These are phyloP conservation scores for Pelodytes ibericus DNA, from an alignment of 2,797 vertebrate genomes.

Conservation along the genomic window DNA sequence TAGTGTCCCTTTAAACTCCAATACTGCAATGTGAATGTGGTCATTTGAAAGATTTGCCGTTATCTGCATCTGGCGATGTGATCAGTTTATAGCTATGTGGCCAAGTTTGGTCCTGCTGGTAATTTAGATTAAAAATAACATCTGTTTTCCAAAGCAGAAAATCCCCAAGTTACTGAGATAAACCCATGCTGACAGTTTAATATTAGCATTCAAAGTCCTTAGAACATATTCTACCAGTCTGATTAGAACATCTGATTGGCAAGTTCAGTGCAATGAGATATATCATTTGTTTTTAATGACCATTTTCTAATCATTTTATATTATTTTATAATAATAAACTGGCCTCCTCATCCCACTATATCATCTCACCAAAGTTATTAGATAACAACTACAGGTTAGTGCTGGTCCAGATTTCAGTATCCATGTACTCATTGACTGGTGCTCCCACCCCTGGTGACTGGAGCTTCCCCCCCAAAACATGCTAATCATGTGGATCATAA, in stretches of 20 bases:
- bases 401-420: too few species aligned
- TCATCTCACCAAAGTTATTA: too few species aligned
- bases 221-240: background rate
- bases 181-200: conserved; percentile 18
- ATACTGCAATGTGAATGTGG: conserved; percentile 1
- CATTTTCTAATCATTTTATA: too few species aligned
- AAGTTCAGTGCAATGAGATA: background rate
- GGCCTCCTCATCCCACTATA: too few species aligned
- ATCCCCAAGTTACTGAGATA: conserved; percentile 12
- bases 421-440: too few species aligned
- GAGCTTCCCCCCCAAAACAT: too few species aligned
- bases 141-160: conserved; percentile 48
- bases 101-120: conserved; percentile 32
- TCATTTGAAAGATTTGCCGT: conserved; percentile 19
- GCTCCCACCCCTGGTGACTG: too few species aligned
- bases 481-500: too few species aligned
- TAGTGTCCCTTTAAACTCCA: too few species aligned
- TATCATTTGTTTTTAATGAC: background rate
- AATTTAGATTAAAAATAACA: conserved; percentile 39
- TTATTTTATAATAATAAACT: too few species aligned
- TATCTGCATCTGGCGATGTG: conserved; percentile 37
- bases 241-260: background rate
- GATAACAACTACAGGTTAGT: too few species aligned
- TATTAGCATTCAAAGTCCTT: background rate
- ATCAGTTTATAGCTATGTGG: conserved; percentile 29